phyloP scores from a whole-genome alignment of 2,888 invertebrate genomes.

The Cinara cedri region DNA sequence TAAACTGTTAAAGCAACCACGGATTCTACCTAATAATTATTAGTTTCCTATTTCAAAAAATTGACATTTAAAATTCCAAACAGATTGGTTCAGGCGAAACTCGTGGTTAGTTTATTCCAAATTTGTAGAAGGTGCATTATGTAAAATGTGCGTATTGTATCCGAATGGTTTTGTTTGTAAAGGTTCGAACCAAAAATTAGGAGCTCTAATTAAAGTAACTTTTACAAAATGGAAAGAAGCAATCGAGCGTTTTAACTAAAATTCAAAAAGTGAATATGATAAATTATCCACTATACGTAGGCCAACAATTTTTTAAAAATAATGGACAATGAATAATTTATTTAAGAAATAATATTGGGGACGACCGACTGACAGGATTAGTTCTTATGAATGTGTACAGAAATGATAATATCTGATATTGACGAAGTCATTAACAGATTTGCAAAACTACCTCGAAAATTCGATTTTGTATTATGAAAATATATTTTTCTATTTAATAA shows the following conservation, averaged over 20 bases:
- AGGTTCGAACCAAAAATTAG: background rate
- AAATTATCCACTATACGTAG: background rate
- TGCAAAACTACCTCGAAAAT: no score
- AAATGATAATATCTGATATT: no score
- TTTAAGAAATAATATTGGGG: no score
- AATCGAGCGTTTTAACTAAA: slow-evolving; percentile 1
- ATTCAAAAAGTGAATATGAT: slow-evolving; percentile 25
- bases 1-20: no score
- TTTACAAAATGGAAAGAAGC: slow-evolving; percentile 10
- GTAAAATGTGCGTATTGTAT: slow-evolving; percentile 27
- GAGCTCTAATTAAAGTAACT: slow-evolving; percentile 2
- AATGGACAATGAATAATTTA: slow-evolving; percentile 16
- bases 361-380: no score
- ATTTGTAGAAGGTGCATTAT: slow-evolving; percentile 11
- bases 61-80: slow-evolving; percentile 35
- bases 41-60: slow-evolving; percentile 3
- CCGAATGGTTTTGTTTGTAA: slow-evolving; percentile 23
- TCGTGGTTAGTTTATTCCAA: slow-evolving; percentile 23
- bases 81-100: background rate
- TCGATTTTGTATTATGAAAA: no score
- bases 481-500: no score
- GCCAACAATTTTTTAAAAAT: slow-evolving; percentile 16
- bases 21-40: background rate
- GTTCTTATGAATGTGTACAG: no score
- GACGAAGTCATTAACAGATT: no score